Conservation (phyloP, 2,888 invertebrate genomes). For the Orthosia gothica region DNA sequence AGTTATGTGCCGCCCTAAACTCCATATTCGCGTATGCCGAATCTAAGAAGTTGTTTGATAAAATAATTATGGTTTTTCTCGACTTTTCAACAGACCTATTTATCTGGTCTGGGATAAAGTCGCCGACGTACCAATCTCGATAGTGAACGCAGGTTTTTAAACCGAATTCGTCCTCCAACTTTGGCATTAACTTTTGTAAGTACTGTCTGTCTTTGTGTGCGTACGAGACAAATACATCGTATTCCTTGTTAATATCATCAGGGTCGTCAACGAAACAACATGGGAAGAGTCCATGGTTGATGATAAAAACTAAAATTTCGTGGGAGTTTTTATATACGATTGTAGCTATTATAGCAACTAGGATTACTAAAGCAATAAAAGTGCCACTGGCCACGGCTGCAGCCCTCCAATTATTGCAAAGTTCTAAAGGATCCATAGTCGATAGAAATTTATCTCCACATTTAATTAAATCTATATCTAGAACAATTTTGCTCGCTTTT, state of each 20-base stretch:
- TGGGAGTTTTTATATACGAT: conserved; percentile 61
- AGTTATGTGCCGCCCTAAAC: conserved; percentile 90
- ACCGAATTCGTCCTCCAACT: conserved; percentile 50
- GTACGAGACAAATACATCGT: conserved; percentile 44
- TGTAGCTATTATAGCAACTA: conserved; percentile 7
- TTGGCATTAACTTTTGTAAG: conserved; percentile 28
- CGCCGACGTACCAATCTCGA: conserved; percentile 51
- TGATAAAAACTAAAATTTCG: conserved; percentile 64
- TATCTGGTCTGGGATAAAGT: conserved; percentile 48
- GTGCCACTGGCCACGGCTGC: conserved; percentile 39
- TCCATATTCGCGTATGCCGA: conserved; percentile 93
- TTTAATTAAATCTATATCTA: conserved; percentile 52
- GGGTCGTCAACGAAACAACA: conserved; percentile 49
- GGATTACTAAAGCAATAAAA: conserved; percentile 43
- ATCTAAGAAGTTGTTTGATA: conserved; percentile 68
- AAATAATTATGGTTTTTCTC: conserved; percentile 53
- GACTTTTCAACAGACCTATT: conserved; percentile 48
- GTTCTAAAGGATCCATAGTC: conserved; percentile 35
- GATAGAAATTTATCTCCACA: conserved; percentile 38
- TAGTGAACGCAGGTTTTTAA: conserved; percentile 51
- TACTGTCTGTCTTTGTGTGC: conserved; percentile 41
- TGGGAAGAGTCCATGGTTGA: conserved; percentile 49
- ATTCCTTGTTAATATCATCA: conserved; percentile 31
- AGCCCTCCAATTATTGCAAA: conserved; percentile 68
- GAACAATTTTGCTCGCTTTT: conserved; percentile 35